A percentile compares a stretch with the other conserved stretches of the same genome.
phyloP scores from a whole-genome alignment of 2,113 vertebrate genomes.

The Saccopteryx bilineata region DNA sequence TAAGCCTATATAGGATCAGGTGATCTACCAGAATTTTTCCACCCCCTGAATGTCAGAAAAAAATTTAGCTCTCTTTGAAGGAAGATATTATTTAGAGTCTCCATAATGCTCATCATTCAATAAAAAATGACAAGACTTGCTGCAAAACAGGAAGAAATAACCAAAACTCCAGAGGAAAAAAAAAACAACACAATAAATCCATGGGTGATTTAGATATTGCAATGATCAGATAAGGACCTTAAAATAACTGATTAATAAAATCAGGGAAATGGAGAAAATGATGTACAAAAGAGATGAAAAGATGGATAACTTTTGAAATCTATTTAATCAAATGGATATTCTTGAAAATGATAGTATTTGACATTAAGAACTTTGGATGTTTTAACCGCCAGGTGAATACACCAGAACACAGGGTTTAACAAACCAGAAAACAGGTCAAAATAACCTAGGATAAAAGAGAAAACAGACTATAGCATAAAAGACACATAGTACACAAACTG shows the following conservation, averaged over 20 bases:
- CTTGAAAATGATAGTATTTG: neutral
- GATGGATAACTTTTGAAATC: neutral
- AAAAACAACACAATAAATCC: neutral
- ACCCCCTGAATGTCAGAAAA: neutral
- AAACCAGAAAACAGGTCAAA: neutral
- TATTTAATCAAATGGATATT: neutral
- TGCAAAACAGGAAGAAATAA: neutral
- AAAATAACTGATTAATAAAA: neutral
- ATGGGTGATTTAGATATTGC: neutral
- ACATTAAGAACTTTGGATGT: neutral
- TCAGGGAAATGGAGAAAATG: neutral
- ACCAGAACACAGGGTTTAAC: neutral
- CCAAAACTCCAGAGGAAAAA: neutral
- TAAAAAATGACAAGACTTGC: neutral
- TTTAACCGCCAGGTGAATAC: neutral
- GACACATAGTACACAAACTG: neutral
- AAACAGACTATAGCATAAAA: neutral
- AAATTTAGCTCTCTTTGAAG: neutral
- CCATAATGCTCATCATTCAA: neutral
- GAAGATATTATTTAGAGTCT: neutral
- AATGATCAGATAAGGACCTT: neutral
- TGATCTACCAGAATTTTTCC: neutral
- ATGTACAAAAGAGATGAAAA: neutral
- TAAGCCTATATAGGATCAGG: neutral
- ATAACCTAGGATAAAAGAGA: neutral